Percentiles rank a stretch among this genome's conserved stretches.
These are phyloP conservation scores for Zosterops japonicus DNA, from an alignment of 2,113 vertebrate species.

Conservation along the genomic window DNA sequence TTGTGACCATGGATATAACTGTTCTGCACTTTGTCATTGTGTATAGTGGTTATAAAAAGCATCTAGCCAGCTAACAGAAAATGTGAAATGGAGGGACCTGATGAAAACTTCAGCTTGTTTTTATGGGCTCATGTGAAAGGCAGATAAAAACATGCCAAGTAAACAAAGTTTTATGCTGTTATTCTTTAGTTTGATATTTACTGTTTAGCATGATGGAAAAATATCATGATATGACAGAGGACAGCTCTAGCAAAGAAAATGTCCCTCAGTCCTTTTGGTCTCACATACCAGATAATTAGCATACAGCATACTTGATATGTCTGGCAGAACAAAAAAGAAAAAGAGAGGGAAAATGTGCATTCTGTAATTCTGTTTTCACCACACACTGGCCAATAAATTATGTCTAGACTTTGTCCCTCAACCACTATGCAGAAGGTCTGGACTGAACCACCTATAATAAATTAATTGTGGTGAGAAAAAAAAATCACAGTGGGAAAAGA, in stretches of 20 bases:
- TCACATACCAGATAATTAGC: slow-evolving; percentile 43
- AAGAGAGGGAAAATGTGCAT: slow-evolving; percentile 37
- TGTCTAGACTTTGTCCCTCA: slow-evolving; percentile 68
- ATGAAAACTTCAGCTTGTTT: background rate
- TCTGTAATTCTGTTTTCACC: slow-evolving; percentile 55
- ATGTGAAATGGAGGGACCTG: background rate
- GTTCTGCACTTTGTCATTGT: background rate
- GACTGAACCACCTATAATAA: slow-evolving; percentile 62
- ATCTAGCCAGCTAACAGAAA: background rate
- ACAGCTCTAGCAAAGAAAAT: background rate
- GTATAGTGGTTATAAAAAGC: slow-evolving; percentile 6
- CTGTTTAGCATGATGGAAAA: background rate
- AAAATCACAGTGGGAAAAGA: slow-evolving; percentile 63
- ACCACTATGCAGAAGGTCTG: slow-evolving; percentile 54
- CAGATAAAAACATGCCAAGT: background rate
- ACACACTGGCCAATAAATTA: slow-evolving; percentile 54
- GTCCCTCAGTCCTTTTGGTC: background rate
- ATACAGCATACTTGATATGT: slow-evolving; percentile 15
- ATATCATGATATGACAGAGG: background rate
- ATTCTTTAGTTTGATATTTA: slow-evolving; percentile 21
- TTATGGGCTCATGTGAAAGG: background rate
- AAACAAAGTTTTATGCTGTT: slow-evolving; percentile 12
- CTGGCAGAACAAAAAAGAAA: slow-evolving; percentile 24
- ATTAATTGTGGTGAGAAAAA: slow-evolving; percentile 61
- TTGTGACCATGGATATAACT: background rate